Evolutionary conservation across 2,888 invertebrate genomes (phyloP).

Genomic region (Ypsolopha scabrella): DNA sequence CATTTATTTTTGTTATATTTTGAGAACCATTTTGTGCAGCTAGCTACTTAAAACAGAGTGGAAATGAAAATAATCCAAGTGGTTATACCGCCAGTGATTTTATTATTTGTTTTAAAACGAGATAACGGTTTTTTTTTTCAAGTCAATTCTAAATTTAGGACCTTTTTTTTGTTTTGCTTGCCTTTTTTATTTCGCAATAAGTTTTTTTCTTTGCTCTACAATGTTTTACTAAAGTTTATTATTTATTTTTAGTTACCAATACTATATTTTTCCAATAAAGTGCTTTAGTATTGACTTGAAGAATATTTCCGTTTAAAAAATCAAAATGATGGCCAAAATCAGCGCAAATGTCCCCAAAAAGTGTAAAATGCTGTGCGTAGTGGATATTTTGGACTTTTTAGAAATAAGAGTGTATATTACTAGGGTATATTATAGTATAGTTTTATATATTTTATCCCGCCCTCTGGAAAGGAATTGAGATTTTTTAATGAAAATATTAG

Average conservation of each 20-base stretch:
- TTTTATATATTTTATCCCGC: constrained; percentile 24
- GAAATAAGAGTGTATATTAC: constrained; percentile 39
- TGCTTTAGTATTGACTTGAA: background rate
- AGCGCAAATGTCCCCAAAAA: constrained; percentile 5
- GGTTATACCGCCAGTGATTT: constrained; percentile 1
- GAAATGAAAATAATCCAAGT: background rate
- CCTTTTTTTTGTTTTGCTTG: background rate
- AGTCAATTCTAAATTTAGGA: background rate
- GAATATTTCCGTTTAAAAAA: background rate
- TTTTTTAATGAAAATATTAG: constrained; percentile 1
- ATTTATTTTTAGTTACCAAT: background rate
- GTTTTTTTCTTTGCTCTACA: background rate
- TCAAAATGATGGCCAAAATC: constrained; percentile 1
- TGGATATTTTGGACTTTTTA: constrained; percentile 33
- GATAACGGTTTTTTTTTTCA: background rate
- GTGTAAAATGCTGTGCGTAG: constrained; percentile 38
- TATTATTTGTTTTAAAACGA: no score
- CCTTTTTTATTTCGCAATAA: background rate
- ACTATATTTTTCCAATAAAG: background rate
- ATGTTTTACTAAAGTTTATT: background rate
- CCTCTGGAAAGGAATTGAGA: background rate
- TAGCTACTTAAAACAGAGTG: background rate
- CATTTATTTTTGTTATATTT: background rate
- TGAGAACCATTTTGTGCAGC: background rate
- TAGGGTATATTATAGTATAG: constrained; percentile 31